A percentile compares a stretch with the other conserved stretches of the same genome.
phyloP scores from a whole-genome alignment of 2,113 vertebrate genomes.

The Xiphophorus couchianus region DNA sequence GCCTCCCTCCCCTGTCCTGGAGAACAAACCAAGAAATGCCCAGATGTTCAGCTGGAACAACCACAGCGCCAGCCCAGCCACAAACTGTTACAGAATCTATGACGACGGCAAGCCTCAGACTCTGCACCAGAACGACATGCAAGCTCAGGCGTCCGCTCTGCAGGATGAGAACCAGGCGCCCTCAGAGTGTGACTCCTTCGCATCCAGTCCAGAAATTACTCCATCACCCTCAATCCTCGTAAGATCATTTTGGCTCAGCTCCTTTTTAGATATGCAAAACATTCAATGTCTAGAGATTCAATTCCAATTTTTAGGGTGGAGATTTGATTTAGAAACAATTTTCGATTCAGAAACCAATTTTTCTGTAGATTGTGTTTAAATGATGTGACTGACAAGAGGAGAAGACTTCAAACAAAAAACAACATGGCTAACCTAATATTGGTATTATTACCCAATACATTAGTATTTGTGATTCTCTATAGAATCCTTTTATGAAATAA shows the following conservation, averaged over 20 bases:
- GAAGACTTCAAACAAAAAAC: no score
- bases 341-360: no score
- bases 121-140: conserved; percentile 72
- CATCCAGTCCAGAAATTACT: conserved; percentile 71
- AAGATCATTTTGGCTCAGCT: conserved; percentile 41
- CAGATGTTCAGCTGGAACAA: conserved; percentile 49
- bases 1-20: conserved; percentile 34
- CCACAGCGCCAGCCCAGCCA: conserved; percentile 40
- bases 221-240: conserved; percentile 80
- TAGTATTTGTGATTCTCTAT: no score
- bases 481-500: background rate
- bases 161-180: conserved; percentile 88
- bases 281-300: no score
- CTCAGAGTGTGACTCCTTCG: conserved; percentile 60
- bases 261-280: background rate
- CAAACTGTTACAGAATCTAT: conserved; percentile 61
- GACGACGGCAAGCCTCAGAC: conserved; percentile 64
- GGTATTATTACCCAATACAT: no score
- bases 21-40: conserved; percentile 47
- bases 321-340: no score
- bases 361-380: no score
- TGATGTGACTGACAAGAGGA: no score
- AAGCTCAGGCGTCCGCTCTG: conserved; percentile 69
- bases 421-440: no score
- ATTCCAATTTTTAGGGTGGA: no score